These are phyloP conservation scores for Parnassius smintheus DNA, from an alignment of 2,888 invertebrate species.

Conservation along the genomic window DNA sequence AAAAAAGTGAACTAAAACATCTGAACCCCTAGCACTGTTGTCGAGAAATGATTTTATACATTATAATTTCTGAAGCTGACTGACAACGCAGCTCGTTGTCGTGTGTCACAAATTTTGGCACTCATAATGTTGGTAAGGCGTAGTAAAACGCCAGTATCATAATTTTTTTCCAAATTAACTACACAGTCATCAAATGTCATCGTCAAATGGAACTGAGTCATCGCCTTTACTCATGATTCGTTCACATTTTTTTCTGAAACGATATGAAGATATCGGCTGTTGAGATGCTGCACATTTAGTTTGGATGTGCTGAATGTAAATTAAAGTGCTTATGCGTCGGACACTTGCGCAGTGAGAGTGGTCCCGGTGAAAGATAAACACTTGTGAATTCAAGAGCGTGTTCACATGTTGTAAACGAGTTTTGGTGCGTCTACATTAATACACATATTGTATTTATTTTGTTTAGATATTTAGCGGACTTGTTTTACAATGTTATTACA, in stretches of 20 bases:
- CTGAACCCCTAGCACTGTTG: too few species aligned
- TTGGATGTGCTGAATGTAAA: constrained; percentile 2
- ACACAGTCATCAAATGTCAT: too few species aligned
- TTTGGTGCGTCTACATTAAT: constrained; percentile 27
- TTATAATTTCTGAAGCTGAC: too few species aligned
- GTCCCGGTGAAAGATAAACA: background rate
- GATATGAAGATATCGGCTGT: background rate
- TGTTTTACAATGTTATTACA: background rate
- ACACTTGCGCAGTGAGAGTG: constrained; percentile 12
- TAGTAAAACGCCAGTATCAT: too few species aligned
- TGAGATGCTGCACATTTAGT: constrained; percentile 1
- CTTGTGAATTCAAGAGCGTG: constrained; percentile 13
- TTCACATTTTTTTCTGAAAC: background rate
- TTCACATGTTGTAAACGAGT: constrained; percentile 8
- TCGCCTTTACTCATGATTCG: background rate
- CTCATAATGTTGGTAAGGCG: too few species aligned
- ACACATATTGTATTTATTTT: background rate
- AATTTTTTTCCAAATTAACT: too few species aligned
- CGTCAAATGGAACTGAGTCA: too few species aligned
- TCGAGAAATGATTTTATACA: too few species aligned
- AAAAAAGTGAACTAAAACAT: too few species aligned
- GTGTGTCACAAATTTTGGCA: too few species aligned
- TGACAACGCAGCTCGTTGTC: too few species aligned
- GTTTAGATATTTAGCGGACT: background rate
- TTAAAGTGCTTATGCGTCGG: constrained; percentile 1